phyloP scores from a whole-genome alignment of 64 coral and sea anemone genomes.

The Acropora tenuis region DNA sequence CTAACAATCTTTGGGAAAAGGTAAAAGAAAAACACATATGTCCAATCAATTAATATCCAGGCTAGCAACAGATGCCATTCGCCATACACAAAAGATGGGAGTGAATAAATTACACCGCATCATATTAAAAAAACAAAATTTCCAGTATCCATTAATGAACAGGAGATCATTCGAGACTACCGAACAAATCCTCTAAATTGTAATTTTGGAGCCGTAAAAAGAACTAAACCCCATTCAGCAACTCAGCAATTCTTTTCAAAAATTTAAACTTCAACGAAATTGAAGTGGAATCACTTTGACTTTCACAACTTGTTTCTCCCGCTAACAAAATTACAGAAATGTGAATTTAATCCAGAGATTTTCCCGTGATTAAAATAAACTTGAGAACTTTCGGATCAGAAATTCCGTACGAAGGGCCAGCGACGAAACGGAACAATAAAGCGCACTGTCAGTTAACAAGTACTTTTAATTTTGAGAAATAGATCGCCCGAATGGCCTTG shows the following conservation, averaged over 20 bases:
- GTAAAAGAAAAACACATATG: neutral
- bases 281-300: neutral
- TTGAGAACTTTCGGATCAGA: neutral
- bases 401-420: neutral
- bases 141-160: constrained; percentile 37
- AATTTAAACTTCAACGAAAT: neutral
- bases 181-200: neutral
- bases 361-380: constrained; percentile 17
- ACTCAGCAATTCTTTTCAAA: neutral
- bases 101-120: constrained; percentile 13
- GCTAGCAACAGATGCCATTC: neutral
- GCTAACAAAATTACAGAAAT: neutral
- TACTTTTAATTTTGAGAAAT: neutral
- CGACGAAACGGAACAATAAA: neutral
- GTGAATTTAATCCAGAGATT: neutral
- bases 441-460: neutral
- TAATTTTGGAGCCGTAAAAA: neutral
- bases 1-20: neutral
- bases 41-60: neutral
- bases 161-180: neutral
- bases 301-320: neutral
- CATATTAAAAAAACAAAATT: neutral
- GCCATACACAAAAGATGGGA: neutral
- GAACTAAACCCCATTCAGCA: neutral
- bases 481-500: neutral